Conservation (phyloP, 2,888 invertebrate genomes). For the Caenorhabditis imperialis region DNA sequence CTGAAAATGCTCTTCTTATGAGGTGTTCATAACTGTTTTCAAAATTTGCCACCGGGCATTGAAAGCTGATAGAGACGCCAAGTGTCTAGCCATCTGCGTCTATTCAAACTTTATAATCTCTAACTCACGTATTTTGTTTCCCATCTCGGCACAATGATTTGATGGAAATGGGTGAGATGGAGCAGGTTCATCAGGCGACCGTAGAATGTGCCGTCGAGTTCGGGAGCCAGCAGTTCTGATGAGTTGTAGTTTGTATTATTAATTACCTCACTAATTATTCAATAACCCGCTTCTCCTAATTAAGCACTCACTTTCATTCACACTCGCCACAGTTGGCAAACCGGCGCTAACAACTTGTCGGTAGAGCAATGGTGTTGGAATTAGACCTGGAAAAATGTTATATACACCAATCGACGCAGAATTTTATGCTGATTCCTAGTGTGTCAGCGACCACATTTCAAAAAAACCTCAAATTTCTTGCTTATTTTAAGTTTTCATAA, state of each 20-base stretch:
- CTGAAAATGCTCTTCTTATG: no score
- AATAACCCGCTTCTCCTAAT: no score
- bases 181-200: conserved; percentile 28
- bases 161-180: conserved; percentile 16
- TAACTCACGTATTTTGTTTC: conserved; percentile 25
- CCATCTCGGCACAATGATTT: conserved; percentile 1
- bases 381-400: conserved; percentile 14
- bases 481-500: no score
- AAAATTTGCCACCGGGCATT: neutral
- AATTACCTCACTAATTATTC: no score
- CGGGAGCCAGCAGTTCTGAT: conserved; percentile 19
- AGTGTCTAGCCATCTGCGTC: no score
- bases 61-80: no score
- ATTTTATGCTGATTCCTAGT: no score
- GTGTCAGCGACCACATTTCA: no score
- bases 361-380: conserved; percentile 18
- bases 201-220: conserved; percentile 31
- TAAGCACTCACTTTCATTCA: conserved; percentile 16
- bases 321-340: conserved; percentile 19
- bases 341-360: conserved; percentile 22
- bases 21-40: neutral
- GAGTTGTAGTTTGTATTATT: no score
- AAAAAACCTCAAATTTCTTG: neutral
- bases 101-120: no score
- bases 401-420: no score